Evolutionary conservation across 2,113 vertebrate genomes (phyloP).

Genomic region (Siniperca knerii): DNA sequence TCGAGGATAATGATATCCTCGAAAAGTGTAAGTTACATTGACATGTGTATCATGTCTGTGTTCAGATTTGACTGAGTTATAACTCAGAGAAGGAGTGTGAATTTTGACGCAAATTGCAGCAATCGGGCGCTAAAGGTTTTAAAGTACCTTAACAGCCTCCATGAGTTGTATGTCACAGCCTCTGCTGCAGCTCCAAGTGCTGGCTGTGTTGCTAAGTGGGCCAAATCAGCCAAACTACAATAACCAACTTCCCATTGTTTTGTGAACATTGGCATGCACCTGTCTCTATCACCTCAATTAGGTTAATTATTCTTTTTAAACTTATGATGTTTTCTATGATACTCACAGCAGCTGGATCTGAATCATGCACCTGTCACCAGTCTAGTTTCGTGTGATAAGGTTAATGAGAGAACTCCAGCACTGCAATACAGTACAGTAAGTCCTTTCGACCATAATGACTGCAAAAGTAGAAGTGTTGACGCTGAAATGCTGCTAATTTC

Average conservation of each 20-base stretch:
- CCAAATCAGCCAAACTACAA: no score
- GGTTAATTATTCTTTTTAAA: no score
- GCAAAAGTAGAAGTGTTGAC: conserved; percentile 39
- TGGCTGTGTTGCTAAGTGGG: background rate
- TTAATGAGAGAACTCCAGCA: conserved; percentile 42
- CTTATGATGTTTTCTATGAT: background rate
- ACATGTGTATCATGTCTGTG: background rate
- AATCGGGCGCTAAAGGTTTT: background rate
- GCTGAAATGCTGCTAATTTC: conserved; percentile 43
- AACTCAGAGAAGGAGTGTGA: background rate
- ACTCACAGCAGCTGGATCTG: background rate
- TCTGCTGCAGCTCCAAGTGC: conserved; percentile 2
- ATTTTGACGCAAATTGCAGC: background rate
- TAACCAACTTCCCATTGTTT: no score
- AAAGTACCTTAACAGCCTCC: background rate
- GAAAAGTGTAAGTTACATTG: background rate
- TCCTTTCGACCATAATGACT: conserved; percentile 25
- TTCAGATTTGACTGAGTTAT: background rate
- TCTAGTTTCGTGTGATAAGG: conserved; percentile 10
- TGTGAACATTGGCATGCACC: no score
- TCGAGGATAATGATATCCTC: background rate
- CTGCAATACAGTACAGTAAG: background rate
- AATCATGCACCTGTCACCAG: background rate
- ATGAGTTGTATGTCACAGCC: background rate
- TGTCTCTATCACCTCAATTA: no score